A percentile compares a stretch with the other conserved stretches of the same genome.
These are phyloP conservation scores for Pteropus alecto DNA, from an alignment of 2,113 vertebrate genomes.

Conservation along the genomic window DNA sequence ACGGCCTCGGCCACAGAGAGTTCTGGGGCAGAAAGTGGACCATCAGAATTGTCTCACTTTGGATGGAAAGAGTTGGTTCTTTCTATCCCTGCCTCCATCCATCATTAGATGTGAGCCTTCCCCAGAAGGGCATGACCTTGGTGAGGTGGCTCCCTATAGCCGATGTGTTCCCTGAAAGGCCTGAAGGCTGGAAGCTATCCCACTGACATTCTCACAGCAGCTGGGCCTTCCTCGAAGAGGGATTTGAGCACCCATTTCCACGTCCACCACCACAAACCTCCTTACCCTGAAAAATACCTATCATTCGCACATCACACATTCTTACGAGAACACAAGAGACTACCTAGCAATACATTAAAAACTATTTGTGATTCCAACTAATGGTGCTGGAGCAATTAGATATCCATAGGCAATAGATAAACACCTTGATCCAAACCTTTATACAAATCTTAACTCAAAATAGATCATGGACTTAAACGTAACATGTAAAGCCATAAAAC, in stretches of 20 bases:
- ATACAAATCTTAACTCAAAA: slow-evolving; percentile 3
- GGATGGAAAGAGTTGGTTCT: not conserved
- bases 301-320: not conserved
- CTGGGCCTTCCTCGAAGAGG: not conserved
- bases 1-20: not conserved
- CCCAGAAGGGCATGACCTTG: not conserved
- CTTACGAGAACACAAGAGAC: not conserved
- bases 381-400: not conserved
- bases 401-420: not conserved
- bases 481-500: not conserved
- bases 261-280: not conserved
- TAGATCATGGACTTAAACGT: not conserved
- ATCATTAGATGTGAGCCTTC: not conserved
- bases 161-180: not conserved
- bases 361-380: not conserved
- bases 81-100: not conserved
- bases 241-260: not conserved
- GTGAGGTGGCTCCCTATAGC: not conserved
- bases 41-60: not conserved
- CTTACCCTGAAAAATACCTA: not conserved
- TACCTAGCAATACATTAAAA: not conserved
- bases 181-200: not conserved
- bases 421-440: not conserved
- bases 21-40: not conserved
- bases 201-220: not conserved